Evolutionary conservation across 2,888 invertebrate species (phyloP).

Genomic region (Rhingia campestris): DNA sequence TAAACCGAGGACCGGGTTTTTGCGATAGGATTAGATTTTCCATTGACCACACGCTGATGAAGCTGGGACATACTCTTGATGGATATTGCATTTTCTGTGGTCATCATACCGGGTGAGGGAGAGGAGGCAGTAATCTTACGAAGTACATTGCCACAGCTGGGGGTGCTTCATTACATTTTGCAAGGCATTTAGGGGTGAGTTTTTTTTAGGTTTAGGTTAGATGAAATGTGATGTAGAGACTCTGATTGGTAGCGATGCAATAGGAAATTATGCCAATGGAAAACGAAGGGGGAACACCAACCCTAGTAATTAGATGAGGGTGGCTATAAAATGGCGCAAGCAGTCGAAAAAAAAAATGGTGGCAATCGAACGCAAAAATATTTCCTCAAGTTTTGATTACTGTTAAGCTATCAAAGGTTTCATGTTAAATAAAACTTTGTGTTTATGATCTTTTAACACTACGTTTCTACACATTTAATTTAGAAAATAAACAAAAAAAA

Average conservation of each 20-base stretch:
- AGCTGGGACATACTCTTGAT: not conserved
- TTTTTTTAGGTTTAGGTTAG: not conserved
- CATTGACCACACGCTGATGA: conserved; percentile 44
- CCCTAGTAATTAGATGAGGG: conserved; percentile 26
- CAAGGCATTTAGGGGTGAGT: conserved; percentile 47
- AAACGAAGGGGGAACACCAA: conserved; percentile 31
- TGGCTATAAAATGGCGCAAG: conserved; percentile 45
- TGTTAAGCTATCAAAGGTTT: too few species aligned
- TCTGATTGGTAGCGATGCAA: conserved; percentile 72
- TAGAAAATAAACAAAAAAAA: too few species aligned
- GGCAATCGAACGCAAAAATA: not conserved
- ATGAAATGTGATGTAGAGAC: conserved; percentile 39
- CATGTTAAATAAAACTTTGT: too few species aligned
- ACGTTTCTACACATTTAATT: too few species aligned
- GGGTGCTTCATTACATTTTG: conserved; percentile 39
- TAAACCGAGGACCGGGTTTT: conserved; percentile 7
- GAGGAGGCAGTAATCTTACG: conserved; percentile 48
- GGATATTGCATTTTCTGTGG: conserved; percentile 63
- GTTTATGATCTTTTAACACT: too few species aligned
- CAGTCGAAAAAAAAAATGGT: conserved; percentile 8
- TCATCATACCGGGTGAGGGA: not conserved
- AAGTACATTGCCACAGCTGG: conserved; percentile 46
- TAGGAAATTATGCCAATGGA: conserved; percentile 39
- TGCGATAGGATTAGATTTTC: conserved; percentile 57
- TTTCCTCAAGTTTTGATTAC: too few species aligned